phyloP scores from a whole-genome alignment of 2,888 invertebrate species.

The Atethmia centrago region DNA sequence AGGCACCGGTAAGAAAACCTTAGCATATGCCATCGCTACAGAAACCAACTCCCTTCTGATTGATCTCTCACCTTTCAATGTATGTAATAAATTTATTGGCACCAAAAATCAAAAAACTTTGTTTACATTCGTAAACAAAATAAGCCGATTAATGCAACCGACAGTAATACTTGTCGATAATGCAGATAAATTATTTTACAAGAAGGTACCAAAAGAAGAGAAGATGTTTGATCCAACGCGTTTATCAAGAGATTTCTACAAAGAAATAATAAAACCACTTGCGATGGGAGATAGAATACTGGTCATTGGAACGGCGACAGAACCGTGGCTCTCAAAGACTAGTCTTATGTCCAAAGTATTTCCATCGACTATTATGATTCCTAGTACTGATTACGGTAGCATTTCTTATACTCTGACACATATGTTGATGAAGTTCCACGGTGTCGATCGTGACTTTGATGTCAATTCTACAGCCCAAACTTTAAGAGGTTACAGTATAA shows the following conservation, averaged over 20 bases:
- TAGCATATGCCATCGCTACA: constrained; percentile 94
- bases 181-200: constrained; percentile 93
- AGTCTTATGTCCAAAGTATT: constrained; percentile 89
- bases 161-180: constrained; percentile 93
- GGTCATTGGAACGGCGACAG: constrained; percentile 92
- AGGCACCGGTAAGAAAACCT: constrained; percentile 92
- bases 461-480: constrained; percentile 90
- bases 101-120: constrained; percentile 92
- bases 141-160: constrained; percentile 92
- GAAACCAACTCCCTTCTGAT: constrained; percentile 94
- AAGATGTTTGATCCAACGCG: constrained; percentile 92
- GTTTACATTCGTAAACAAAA: constrained; percentile 92
- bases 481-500: constrained; percentile 89
- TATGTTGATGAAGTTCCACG: constrained; percentile 91
- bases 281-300: constrained; percentile 92
- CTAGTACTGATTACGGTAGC: constrained; percentile 91
- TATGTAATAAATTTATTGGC: constrained; percentile 93
- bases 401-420: constrained; percentile 89
- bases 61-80: constrained; percentile 93
- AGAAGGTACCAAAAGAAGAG: constrained; percentile 92
- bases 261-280: constrained; percentile 93
- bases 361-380: constrained; percentile 90
- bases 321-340: constrained; percentile 92
- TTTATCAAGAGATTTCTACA: constrained; percentile 92
- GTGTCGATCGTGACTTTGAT: constrained; percentile 90